phyloP scores from a whole-genome alignment of 2,113 vertebrate species.

The Rhinopomastus cyanomelas region DNA sequence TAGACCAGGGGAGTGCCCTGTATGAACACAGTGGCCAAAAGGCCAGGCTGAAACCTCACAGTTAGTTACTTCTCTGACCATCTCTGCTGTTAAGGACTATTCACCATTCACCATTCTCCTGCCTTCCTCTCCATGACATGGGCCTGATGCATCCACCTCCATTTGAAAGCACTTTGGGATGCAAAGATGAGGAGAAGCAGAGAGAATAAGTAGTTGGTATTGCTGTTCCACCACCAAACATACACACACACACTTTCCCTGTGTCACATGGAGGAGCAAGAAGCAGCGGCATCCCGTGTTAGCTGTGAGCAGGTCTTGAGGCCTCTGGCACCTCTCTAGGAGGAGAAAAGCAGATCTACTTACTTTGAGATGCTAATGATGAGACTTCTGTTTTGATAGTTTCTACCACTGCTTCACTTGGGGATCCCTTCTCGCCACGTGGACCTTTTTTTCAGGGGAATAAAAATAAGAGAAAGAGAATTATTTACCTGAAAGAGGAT shows the following conservation, averaged over 20 bases:
- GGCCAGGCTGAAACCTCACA: background rate
- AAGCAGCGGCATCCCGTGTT: background rate
- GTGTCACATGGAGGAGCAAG: background rate
- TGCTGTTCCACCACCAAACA: background rate
- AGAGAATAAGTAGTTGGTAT: background rate
- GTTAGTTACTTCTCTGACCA: background rate
- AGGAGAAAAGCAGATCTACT: background rate
- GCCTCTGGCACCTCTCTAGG: background rate
- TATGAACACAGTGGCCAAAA: background rate
- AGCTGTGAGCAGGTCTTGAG: background rate
- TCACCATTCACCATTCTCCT: background rate
- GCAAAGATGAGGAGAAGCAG: background rate
- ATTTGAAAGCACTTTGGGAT: background rate
- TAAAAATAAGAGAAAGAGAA: background rate
- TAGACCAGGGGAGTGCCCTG: background rate
- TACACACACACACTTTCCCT: background rate
- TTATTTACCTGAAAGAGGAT: background rate
- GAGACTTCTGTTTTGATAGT: slow-evolving; percentile 61
- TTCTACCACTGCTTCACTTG: slow-evolving; percentile 71
- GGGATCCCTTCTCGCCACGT: slow-evolving; percentile 80
- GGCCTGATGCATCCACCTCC: background rate
- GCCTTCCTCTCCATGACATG: background rate
- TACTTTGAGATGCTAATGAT: slow-evolving; percentile 55
- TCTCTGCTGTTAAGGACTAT: background rate
- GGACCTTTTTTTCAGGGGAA: slow-evolving; percentile 63